Base-by-base conservation (phyloP, 1,140 invertebrate genomes). In the Drosophila sp. region DNA sequence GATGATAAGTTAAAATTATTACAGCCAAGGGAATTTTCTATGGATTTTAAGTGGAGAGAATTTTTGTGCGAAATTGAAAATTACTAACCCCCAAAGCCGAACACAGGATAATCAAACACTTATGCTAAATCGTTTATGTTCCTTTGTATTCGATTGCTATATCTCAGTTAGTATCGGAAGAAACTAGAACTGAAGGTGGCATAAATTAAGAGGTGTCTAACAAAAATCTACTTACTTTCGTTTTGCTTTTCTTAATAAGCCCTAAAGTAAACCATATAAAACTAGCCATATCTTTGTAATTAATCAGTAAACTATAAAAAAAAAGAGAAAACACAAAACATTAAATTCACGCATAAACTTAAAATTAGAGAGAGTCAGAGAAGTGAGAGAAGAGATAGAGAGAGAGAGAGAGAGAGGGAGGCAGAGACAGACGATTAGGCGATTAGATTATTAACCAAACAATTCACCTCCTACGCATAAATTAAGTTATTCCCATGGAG, bases 1-100 rank as follows among this genome's bases (percentile, higher is more conserved):
- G 44, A 50, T 50, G 44, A 50, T 50, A 50, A 50, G 44, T 50
- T 23, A 23, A 50, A 50, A 50, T 50, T 50, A 50, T 50, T 50
- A 50, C 44, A 50, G 44, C 44, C 44, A 50, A 50, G 27, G 44
- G 44, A 50, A 50, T 50, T 50, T 17, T 50, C n/a, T 27, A 50
- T 50, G 44, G 2, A 7, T 50, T 50, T 50, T 23, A 50, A 50
- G 44, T 50, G 23, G 7, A 27, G 6, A 50, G 10, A 11, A 17
- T 17, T 50, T 50, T 50, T 50, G 44, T 50, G 44, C 44, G 23
- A 50, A 50, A 50, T n/a, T 50, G 44, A 50, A 50, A 50, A 50
- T 50, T 27, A 50, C 25, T 50, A 50, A 7, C 17, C 44, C 44
- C 4, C 8, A 50, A 25, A 25, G 35, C 35, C 8, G 10, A 35